Percentiles rank a stretch among this genome's conserved stretches.
Conservation (phyloP, 2,888 invertebrate genomes). For the Nematopogon swammerdamellus region DNA sequence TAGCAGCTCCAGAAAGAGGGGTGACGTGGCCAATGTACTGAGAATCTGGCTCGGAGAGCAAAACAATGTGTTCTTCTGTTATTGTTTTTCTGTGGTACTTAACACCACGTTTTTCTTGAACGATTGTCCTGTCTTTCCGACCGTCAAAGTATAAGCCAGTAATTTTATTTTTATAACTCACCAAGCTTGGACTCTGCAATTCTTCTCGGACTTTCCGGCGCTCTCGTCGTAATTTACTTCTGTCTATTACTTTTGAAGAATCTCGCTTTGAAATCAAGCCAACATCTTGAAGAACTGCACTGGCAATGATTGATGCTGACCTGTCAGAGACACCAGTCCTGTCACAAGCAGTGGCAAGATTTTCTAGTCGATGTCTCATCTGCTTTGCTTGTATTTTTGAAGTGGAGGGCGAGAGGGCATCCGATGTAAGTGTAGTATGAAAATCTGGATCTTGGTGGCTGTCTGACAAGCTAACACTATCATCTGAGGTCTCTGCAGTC, state of each 20-base stretch:
- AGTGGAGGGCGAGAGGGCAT: slow-evolving; percentile 3
- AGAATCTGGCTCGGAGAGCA: slow-evolving; percentile 10
- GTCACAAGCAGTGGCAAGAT: slow-evolving; percentile 7
- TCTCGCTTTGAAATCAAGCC: slow-evolving; percentile 5
- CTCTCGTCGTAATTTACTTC: slow-evolving; percentile 6
- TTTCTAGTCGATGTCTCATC: slow-evolving; percentile 5
- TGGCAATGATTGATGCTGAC: slow-evolving; percentile 9
- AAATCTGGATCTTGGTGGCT: slow-evolving; percentile 1
- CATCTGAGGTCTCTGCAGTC: too few relatives aligned
- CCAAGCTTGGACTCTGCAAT: slow-evolving; percentile 2
- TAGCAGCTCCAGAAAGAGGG: slow-evolving; percentile 7
- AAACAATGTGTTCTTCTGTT: slow-evolving; percentile 12
- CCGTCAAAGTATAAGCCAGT: slow-evolving; percentile 11
- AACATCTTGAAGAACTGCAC: slow-evolving; percentile 8
- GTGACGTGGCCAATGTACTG: slow-evolving; percentile 12
- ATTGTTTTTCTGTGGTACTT: slow-evolving; percentile 6
- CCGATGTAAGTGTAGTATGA: slow-evolving; percentile 2
- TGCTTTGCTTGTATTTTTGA: slow-evolving; percentile 4
- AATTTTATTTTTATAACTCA: neutral
- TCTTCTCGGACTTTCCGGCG: slow-evolving; percentile 3
- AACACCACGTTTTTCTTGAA: slow-evolving; percentile 5
- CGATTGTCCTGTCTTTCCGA: slow-evolving; percentile 10
- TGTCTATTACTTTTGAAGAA: slow-evolving; percentile 8
- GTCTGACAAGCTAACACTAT: slow-evolving; percentile 2
- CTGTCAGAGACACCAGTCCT: slow-evolving; percentile 9